phyloP scores from a whole-genome alignment of 2,797 vertebrate species.

The Bucorvus abyssinicus region DNA sequence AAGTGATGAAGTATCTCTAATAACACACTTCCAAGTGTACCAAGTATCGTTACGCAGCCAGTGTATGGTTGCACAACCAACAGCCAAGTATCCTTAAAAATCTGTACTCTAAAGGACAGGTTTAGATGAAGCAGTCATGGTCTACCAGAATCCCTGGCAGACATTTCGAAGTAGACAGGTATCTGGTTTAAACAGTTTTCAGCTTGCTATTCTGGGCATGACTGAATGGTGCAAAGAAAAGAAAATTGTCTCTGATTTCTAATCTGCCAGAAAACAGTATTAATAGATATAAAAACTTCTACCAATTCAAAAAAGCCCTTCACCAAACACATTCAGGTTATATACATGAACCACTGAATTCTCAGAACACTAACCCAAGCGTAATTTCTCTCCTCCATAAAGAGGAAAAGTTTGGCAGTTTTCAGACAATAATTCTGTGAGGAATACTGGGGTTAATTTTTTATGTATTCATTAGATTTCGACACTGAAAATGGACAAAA shows the following conservation, averaged over 20 bases:
- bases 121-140: background rate
- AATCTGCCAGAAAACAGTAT: background rate
- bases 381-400: background rate
- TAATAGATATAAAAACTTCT: background rate
- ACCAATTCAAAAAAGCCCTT: fast-evolving
- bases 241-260: background rate
- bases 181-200: background rate
- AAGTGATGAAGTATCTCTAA: background rate
- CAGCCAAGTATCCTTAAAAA: background rate
- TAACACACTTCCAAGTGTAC: background rate
- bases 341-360: background rate
- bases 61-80: background rate
- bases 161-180: background rate
- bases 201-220: background rate
- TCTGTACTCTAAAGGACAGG: background rate
- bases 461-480: background rate
- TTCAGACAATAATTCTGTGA: background rate
- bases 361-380: background rate
- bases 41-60: fast-evolving
- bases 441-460: background rate
- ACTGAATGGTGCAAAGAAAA: background rate
- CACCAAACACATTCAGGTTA: background rate
- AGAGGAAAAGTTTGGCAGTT: background rate
- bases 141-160: fast-evolving
- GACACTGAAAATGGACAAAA: background rate